Percentiles rank a stretch among this genome's conserved stretches.
Evolutionary conservation across 2,113 vertebrate genomes (phyloP).

Genomic region (Megaceryle torquata): DNA sequence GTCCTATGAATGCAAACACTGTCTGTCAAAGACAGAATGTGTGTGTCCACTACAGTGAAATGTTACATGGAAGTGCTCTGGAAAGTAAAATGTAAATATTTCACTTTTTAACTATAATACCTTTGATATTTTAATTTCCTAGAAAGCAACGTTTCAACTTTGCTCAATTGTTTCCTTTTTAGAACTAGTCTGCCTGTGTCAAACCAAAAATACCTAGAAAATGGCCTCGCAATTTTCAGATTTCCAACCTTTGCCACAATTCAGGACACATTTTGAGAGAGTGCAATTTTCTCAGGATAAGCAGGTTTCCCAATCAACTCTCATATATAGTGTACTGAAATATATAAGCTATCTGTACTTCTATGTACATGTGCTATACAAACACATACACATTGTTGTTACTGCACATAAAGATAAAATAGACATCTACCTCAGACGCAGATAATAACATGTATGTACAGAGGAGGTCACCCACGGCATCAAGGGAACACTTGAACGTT

Average conservation of each 20-base stretch:
- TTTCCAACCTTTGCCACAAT: not conserved
- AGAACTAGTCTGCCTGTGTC: not conserved
- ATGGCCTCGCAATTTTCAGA: not conserved
- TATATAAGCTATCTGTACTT: not conserved
- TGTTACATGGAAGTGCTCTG: not conserved
- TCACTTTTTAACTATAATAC: not conserved
- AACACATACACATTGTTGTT: not conserved
- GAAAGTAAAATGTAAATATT: not conserved
- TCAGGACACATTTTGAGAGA: not conserved
- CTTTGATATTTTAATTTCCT: not conserved
- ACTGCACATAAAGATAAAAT: not conserved
- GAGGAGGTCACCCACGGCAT: not conserved
- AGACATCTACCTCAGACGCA: not conserved
- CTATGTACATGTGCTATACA: not conserved
- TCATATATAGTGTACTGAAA: not conserved
- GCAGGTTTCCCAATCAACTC: not conserved
- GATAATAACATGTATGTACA: not conserved
- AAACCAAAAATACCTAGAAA: not conserved
- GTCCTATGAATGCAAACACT: not conserved
- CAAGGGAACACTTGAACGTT: not conserved
- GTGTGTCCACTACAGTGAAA: not conserved
- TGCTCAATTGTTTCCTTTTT: not conserved
- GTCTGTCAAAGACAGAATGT: not conserved
- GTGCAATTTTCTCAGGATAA: not conserved
- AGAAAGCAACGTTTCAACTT: not conserved